Percentiles rank a stretch among this genome's conserved stretches.
phyloP scores from a whole-genome alignment of 2,888 invertebrate species.

The Dasypolia templi region DNA sequence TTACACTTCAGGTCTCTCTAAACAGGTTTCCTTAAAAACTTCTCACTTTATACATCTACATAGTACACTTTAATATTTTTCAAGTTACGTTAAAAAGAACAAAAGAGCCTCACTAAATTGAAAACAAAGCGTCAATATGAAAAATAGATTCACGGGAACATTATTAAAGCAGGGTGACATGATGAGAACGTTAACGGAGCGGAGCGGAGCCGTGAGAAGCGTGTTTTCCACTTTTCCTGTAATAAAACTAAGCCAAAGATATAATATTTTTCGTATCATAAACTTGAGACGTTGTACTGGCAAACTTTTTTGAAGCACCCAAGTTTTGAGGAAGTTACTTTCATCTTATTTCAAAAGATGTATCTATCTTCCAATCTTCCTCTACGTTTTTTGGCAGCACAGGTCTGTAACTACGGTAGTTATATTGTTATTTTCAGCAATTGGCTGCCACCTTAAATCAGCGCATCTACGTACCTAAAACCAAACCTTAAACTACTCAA shows the following conservation, averaged over 20 bases:
- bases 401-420: neutral
- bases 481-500: neutral
- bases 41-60: neutral
- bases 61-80: conserved; percentile 32
- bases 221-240: conserved; percentile 1
- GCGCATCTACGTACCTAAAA: too few relatives aligned
- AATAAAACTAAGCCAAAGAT: conserved; percentile 23
- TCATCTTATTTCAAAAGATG: neutral
- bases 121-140: conserved; percentile 44
- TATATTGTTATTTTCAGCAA: neutral
- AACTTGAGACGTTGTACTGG: neutral
- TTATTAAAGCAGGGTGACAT: conserved; percentile 42
- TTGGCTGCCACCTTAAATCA: too few relatives aligned
- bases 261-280: conserved; percentile 15
- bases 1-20: too few relatives aligned
- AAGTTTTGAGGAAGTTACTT: neutral
- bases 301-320: neutral
- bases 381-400: neutral
- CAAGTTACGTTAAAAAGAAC: conserved; percentile 3
- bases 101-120: conserved; percentile 25
- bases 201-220: neutral
- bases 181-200: conserved; percentile 10
- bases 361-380: neutral
- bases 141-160: conserved; percentile 26
- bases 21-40: neutral